Conservation (phyloP, 2,888 invertebrate genomes). For the Drosophila siamana region DNA sequence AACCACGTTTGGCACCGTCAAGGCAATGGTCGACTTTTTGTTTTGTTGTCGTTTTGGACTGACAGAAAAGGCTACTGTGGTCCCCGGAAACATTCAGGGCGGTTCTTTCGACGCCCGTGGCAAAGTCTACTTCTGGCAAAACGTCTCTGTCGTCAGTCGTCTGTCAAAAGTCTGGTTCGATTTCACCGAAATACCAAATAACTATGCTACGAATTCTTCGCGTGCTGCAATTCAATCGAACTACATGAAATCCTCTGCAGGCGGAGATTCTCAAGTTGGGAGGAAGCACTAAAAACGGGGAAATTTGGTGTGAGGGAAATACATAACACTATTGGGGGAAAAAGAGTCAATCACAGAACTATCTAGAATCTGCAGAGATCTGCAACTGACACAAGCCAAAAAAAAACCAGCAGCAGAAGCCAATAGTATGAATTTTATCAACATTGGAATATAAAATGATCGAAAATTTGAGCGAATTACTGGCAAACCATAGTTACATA, state of each 20-base stretch:
- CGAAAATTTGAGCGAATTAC: too few species aligned
- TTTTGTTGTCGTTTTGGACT: not conserved
- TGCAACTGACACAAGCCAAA: too few species aligned
- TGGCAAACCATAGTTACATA: too few species aligned
- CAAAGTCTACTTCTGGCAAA: conserved; percentile 9
- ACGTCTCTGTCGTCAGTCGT: conserved; percentile 29
- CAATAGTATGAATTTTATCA: too few species aligned
- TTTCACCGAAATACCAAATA: conserved; percentile 6
- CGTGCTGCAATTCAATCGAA: not conserved
- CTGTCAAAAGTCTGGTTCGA: conserved; percentile 39
- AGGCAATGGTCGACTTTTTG: conserved; percentile 42
- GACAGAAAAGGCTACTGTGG: conserved; percentile 56
- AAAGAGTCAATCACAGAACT: too few species aligned
- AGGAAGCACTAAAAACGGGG: not conserved
- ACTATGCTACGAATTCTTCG: not conserved
- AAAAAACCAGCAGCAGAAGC: too few species aligned
- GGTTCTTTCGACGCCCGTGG: conserved; percentile 33
- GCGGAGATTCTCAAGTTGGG: not conserved
- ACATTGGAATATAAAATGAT: too few species aligned
- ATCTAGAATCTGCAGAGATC: too few species aligned
- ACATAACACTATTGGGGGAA: too few species aligned
- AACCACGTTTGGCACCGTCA: conserved; percentile 28
- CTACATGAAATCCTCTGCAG: not conserved
- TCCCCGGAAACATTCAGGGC: conserved; percentile 30
- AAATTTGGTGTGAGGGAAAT: not conserved